phyloP scores from a whole-genome alignment of 1,140 invertebrate species.

The Drosophila pseudoananassae region DNA sequence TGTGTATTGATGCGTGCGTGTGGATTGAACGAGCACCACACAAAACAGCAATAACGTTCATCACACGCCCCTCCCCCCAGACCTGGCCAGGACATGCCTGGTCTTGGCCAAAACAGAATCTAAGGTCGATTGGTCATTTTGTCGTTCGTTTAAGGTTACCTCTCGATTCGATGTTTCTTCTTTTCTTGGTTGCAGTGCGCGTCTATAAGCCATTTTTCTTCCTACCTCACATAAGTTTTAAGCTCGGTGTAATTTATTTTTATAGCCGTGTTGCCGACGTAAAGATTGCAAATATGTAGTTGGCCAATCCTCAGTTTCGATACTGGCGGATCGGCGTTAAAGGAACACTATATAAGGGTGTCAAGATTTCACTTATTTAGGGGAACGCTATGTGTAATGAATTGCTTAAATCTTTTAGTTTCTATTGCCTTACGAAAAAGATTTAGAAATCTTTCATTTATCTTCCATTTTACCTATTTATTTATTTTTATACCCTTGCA shows the following conservation, averaged over 20 bases:
- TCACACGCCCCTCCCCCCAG: conserved; percentile 38
- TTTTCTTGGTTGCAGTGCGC: conserved; percentile 56
- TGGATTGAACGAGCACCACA: conserved; percentile 49
- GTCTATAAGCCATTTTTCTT: conserved; percentile 81
- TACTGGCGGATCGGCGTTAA: conserved; percentile 20
- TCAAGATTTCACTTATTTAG: conserved; percentile 29
- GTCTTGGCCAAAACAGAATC: background rate
- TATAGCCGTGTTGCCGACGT: conserved; percentile 72
- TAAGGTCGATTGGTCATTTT: conserved; percentile 75
- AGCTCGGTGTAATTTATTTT: conserved; percentile 81
- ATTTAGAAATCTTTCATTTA: background rate
- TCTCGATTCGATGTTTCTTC: conserved; percentile 30
- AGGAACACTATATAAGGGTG: conserved; percentile 51
- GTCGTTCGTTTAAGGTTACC: conserved; percentile 28
- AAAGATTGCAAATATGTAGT: conserved; percentile 79
- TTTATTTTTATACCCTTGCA: too few relatives aligned
- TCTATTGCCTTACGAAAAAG: background rate
- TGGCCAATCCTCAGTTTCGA: conserved; percentile 47
- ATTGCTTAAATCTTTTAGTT: background rate
- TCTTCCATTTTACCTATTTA: background rate
- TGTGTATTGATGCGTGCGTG: conserved; percentile 32
- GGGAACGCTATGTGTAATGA: background rate
- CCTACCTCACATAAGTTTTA: conserved; percentile 74
- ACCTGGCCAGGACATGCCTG: conserved; percentile 10
- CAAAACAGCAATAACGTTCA: conserved; percentile 73